Percentiles rank a stretch among this genome's conserved stretches.
These are phyloP conservation scores for Drosophila emarginata DNA, from an alignment of 2,888 invertebrate genomes.

Conservation along the genomic window DNA sequence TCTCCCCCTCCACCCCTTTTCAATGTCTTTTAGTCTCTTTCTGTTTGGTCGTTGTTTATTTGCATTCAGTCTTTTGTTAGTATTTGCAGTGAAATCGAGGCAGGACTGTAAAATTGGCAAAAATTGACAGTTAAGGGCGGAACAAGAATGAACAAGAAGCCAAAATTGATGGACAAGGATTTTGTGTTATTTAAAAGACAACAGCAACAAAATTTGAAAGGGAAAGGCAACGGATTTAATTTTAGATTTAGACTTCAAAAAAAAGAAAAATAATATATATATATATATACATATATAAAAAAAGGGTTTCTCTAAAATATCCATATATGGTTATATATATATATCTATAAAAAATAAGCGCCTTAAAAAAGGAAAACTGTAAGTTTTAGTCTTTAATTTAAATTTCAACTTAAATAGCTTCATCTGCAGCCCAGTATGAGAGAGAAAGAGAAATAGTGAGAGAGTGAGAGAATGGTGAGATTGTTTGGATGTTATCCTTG, in stretches of 20 bases:
- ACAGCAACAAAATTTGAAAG: slow-evolving; percentile 23
- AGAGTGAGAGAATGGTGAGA: background rate
- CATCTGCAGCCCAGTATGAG: slow-evolving; percentile 13
- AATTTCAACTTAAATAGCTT: slow-evolving; percentile 10
- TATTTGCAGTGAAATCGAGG: slow-evolving; percentile 76
- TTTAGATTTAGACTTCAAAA: slow-evolving; percentile 29
- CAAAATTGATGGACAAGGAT: slow-evolving; percentile 54
- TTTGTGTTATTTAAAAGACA: slow-evolving; percentile 42
- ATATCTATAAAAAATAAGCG: too few relatives aligned
- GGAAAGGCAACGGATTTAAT: slow-evolving; percentile 47
- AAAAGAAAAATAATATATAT: background rate
- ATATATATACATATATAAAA: background rate
- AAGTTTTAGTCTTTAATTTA: slow-evolving; percentile 1
- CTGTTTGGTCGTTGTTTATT: slow-evolving; percentile 63
- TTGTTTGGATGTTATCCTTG: slow-evolving; percentile 36
- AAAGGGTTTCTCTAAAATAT: background rate
- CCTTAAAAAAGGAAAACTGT: background rate
- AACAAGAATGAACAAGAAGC: slow-evolving; percentile 15
- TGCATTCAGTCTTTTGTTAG: slow-evolving; percentile 71
- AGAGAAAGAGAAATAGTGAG: background rate
- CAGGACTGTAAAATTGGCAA: slow-evolving; percentile 69
- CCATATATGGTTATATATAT: too few relatives aligned
- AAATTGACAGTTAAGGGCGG: slow-evolving; percentile 69
- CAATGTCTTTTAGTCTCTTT: too few relatives aligned
- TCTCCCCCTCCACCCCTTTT: background rate